These are phyloP conservation scores for Nansenia antarctica DNA, from an alignment of 2,113 vertebrate genomes.

Conservation along the genomic window DNA sequence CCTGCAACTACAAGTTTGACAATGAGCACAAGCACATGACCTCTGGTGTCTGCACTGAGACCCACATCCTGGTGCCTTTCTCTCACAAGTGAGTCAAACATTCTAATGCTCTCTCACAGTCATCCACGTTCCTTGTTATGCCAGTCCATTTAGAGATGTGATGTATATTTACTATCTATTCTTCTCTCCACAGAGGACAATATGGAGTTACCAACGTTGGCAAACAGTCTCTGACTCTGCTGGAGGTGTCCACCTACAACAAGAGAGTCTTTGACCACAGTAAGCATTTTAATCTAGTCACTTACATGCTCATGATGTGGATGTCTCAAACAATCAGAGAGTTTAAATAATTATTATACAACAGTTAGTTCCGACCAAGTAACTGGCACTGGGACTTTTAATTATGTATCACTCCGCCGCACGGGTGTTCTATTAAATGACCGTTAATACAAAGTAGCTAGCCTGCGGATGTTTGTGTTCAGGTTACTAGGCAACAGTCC, in stretches of 20 bases:
- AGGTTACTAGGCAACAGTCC: too few relatives aligned
- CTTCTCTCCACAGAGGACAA: constrained; percentile 68
- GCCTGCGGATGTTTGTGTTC: too few relatives aligned
- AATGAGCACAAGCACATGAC: constrained; percentile 82
- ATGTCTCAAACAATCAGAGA: too few relatives aligned
- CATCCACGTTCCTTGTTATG: not conserved
- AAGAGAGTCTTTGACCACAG: constrained; percentile 82
- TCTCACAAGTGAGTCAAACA: constrained; percentile 82
- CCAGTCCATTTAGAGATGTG: not conserved
- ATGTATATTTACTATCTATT: not conserved
- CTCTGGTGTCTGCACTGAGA: constrained; percentile 84
- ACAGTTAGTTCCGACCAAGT: too few relatives aligned
- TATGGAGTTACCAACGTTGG: constrained; percentile 82
- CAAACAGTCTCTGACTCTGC: constrained; percentile 84
- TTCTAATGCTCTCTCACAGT: not conserved
- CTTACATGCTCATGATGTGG: not conserved
- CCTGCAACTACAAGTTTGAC: constrained; percentile 89
- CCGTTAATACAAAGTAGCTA: too few relatives aligned
- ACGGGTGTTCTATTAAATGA: too few relatives aligned
- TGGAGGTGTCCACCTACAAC: constrained; percentile 79
- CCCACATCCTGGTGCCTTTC: constrained; percentile 86
- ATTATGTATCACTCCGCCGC: too few relatives aligned
- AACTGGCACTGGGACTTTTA: too few relatives aligned
- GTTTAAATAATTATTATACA: too few relatives aligned
- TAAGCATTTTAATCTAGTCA: too few relatives aligned